phyloP scores from a whole-genome alignment of 2,113 vertebrate genomes.

The Phylloscopus whistleri region DNA sequence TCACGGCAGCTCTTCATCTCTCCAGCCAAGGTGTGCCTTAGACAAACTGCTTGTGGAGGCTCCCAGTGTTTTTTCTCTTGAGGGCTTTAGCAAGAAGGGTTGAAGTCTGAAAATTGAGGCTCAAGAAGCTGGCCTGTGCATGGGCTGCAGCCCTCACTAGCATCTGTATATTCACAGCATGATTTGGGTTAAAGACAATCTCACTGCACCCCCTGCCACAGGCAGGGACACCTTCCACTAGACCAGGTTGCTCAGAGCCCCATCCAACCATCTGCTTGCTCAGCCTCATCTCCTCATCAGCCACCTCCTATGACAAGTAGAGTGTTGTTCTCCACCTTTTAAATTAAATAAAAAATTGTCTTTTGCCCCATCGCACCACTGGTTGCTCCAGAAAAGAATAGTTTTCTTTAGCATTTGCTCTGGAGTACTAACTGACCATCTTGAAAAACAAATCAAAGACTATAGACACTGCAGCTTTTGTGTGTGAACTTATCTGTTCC shows the following conservation, averaged over 20 bases:
- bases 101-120: background rate
- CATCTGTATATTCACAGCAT: too few relatives aligned
- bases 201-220: background rate
- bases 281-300: background rate
- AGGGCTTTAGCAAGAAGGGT: background rate
- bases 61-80: background rate
- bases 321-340: background rate
- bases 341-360: background rate
- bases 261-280: background rate
- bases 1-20: too few relatives aligned
- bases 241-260: background rate
- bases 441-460: background rate
- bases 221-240: background rate
- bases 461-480: background rate
- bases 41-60: too few relatives aligned
- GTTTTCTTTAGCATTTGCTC: background rate
- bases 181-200: background rate
- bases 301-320: rapidly evolving
- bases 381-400: background rate
- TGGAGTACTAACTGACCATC: background rate
- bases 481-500: background rate
- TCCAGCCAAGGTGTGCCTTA: too few relatives aligned
- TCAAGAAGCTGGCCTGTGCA: rapidly evolving
- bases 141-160: background rate
- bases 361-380: background rate